A percentile compares a stretch with the other conserved stretches of the same genome.
Evolutionary conservation across 2,888 invertebrate species (phyloP).

Genomic region (Prosopocoilus inquinatus): DNA sequence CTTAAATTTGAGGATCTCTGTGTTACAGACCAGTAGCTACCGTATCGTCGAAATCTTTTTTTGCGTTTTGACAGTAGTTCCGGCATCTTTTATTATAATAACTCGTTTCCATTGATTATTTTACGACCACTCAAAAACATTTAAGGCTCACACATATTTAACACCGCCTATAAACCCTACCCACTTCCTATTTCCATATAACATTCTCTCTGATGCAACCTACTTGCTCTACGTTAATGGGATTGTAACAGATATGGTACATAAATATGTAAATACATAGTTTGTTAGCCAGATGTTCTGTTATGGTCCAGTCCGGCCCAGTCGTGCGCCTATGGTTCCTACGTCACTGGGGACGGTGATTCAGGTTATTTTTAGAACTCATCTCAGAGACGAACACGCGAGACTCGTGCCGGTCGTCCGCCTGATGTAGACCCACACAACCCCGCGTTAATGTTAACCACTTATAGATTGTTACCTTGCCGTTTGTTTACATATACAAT

Average conservation of each 20-base stretch:
- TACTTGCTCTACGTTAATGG: conserved; percentile 22
- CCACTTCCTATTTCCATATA: conserved; percentile 22
- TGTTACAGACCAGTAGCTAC: conserved; percentile 9
- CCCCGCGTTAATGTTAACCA: conserved; percentile 24
- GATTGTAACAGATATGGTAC: conserved; percentile 21
- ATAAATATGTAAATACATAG: conserved; percentile 21
- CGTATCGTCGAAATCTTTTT: conserved; percentile 10
- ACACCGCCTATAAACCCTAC: conserved; percentile 19
- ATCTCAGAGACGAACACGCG: conserved; percentile 23
- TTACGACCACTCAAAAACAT: conserved; percentile 23
- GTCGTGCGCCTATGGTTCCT: conserved; percentile 19
- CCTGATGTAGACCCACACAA: conserved; percentile 20
- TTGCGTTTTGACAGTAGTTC: conserved; percentile 20
- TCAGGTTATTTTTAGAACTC: conserved; percentile 28
- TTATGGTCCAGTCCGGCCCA: conserved; percentile 7
- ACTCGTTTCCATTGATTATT: conserved; percentile 21
- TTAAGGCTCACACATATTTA: conserved; percentile 20
- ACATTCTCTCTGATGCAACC: conserved; percentile 19
- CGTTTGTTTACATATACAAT: not conserved
- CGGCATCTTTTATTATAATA: conserved; percentile 22
- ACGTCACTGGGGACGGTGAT: conserved; percentile 24
- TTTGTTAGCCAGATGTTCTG: conserved; percentile 21
- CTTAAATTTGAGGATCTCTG: not conserved
- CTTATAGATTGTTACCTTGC: conserved; percentile 8
- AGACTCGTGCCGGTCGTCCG: conserved; percentile 29